Evolutionary conservation across 2,797 vertebrate genomes (phyloP).

Genomic region (Pangasius djambal): DNA sequence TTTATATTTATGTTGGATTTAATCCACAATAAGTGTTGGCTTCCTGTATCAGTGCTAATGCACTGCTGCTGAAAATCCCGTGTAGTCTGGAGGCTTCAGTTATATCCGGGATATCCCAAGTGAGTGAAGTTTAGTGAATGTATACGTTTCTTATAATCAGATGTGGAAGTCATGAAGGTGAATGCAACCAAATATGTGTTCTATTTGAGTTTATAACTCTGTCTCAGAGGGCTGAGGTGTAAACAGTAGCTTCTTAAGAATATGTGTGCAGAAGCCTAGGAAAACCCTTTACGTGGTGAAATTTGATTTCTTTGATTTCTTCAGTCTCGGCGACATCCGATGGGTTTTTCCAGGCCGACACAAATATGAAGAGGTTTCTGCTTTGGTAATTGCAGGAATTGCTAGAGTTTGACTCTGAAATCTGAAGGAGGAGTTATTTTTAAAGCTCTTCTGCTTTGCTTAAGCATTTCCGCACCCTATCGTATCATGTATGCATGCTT

Average conservation of each 20-base stretch:
- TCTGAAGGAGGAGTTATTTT: not conserved
- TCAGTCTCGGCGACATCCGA: not conserved
- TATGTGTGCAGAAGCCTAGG: not conserved
- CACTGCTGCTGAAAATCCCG: not conserved
- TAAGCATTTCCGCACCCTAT: not conserved
- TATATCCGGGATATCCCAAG: too few species aligned
- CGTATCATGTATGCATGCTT: not conserved
- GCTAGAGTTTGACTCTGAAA: not conserved
- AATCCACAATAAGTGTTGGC: not conserved
- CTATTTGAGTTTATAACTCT: not conserved
- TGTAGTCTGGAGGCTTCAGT: not conserved
- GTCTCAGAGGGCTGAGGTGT: not conserved
- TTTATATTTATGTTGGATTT: constrained; percentile 18
- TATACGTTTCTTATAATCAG: not conserved
- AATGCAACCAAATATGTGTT: constrained; percentile 47
- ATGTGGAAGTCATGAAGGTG: not conserved
- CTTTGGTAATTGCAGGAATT: not conserved
- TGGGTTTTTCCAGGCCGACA: not conserved
- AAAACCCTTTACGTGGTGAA: not conserved
- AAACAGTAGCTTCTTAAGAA: not conserved
- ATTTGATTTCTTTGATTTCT: not conserved
- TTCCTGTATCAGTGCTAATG: not conserved
- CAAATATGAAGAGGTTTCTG: not conserved
- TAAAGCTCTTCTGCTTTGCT: not conserved
- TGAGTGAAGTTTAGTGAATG: constrained; percentile 33